phyloP scores from a whole-genome alignment of 2,797 vertebrate species.

The Tokudaia muenninki region DNA sequence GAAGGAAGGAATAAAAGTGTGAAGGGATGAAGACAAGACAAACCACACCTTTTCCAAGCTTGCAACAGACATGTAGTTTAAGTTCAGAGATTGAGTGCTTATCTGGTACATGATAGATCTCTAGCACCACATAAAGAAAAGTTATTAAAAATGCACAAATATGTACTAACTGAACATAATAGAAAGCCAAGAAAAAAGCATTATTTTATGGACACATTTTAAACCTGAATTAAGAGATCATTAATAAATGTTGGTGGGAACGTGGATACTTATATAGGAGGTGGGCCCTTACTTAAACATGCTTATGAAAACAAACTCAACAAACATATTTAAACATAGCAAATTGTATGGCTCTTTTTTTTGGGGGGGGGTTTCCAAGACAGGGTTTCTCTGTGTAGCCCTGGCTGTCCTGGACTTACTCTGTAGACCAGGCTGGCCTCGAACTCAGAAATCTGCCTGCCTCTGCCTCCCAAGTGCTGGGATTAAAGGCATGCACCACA shows the following conservation, averaged over 20 bases:
- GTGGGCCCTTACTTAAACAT: not conserved
- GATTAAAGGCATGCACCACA: too few species aligned
- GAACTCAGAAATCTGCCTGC: too few species aligned
- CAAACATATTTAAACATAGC: too few species aligned
- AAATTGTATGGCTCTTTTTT: not conserved
- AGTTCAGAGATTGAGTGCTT: not conserved
- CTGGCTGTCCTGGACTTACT: too few species aligned
- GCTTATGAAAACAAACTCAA: not conserved
- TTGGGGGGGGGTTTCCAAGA: too few species aligned
- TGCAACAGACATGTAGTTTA: not conserved
- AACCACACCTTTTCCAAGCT: not conserved
- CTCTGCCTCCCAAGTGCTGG: too few species aligned
- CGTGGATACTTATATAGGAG: not conserved
- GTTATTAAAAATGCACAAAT: not conserved
- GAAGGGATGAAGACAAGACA: not conserved
- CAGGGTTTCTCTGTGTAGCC: too few species aligned
- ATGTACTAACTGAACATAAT: not conserved
- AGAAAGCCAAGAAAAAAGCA: not conserved
- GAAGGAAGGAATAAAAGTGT: not conserved
- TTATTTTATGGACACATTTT: not conserved
- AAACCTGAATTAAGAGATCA: not conserved
- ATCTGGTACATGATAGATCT: not conserved
- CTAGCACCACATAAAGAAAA: not conserved
- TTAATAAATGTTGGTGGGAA: not conserved
- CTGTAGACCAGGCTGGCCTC: too few species aligned